Conservation (phyloP, 2,113 vertebrate genomes). For the Sciurus niger region DNA sequence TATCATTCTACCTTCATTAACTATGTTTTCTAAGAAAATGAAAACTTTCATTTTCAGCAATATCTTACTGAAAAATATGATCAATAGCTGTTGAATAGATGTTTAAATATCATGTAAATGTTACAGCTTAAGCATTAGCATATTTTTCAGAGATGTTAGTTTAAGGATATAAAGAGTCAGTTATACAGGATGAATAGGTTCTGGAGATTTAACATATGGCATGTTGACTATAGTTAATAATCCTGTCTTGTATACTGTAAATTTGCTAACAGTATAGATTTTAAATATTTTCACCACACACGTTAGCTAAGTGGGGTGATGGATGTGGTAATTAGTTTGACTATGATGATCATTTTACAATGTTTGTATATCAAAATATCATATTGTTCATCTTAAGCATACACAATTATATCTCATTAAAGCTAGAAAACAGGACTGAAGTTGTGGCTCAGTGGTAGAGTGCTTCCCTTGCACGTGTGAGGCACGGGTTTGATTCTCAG, state of each 20-base stretch:
- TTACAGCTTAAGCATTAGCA: neutral
- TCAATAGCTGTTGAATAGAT: neutral
- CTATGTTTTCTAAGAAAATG: neutral
- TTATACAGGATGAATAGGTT: neutral
- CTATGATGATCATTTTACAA: neutral
- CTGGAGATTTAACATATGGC: neutral
- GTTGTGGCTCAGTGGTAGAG: no score
- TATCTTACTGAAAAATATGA: neutral
- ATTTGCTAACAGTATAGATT: neutral
- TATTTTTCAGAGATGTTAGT: neutral
- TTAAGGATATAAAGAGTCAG: neutral
- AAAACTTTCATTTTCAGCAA: neutral
- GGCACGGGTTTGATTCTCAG: no score
- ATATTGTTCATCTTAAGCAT: neutral
- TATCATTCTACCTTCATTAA: neutral
- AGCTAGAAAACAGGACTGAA: no score
- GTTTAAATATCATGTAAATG: neutral
- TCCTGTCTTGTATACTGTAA: neutral
- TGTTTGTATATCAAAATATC: neutral
- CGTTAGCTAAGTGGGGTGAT: neutral
- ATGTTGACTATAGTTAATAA: neutral
- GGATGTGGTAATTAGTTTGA: neutral
- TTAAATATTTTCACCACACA: neutral
- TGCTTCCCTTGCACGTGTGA: no score
- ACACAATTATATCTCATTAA: neutral